These are phyloP conservation scores for Enteromius paludinosus DNA, from an alignment of 2,797 vertebrate species.

Conservation along the genomic window DNA sequence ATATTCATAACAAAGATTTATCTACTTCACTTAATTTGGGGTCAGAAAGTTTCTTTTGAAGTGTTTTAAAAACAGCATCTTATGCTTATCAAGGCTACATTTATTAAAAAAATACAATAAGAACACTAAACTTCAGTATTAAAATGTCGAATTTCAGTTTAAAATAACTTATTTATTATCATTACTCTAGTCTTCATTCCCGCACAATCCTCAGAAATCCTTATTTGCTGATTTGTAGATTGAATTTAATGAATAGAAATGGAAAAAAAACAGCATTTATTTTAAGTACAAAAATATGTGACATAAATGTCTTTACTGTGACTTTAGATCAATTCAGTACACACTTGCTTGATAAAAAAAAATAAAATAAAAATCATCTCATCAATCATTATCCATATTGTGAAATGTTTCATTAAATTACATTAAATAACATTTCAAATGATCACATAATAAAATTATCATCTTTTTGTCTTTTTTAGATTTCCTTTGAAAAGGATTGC, in stretches of 20 bases:
- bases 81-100: neutral
- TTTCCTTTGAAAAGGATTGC: constrained; percentile 74
- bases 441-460: neutral
- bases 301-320: neutral
- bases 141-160: neutral
- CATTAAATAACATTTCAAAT: neutral
- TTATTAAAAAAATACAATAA: neutral
- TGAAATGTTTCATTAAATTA: neutral
- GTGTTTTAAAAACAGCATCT: neutral
- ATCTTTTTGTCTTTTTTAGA: constrained; percentile 63
- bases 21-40: neutral
- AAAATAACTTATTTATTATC: neutral
- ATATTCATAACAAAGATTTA: neutral
- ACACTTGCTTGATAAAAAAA: neutral
- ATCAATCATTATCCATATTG: neutral
- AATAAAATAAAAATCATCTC: neutral
- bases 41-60: neutral
- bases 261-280: neutral
- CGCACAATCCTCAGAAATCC: neutral
- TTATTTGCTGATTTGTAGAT: neutral
- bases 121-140: neutral
- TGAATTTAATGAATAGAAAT: neutral
- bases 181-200: neutral
- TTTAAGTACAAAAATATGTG: neutral
- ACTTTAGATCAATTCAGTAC: neutral